Base-by-base conservation (phyloP, 2,888 invertebrate genomes). In the Cistogaster globosa region DNA sequence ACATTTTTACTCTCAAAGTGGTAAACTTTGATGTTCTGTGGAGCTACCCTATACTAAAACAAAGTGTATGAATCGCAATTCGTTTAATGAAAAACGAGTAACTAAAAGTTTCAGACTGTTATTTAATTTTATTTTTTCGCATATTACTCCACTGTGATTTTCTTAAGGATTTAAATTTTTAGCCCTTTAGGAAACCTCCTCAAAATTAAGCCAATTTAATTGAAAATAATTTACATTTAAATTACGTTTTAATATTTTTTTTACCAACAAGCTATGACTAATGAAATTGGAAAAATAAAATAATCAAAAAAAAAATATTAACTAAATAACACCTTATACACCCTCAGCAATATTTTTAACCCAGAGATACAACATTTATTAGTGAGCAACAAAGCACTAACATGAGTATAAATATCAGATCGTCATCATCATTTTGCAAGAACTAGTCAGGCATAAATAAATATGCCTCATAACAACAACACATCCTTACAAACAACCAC, bases 391-490 rank as follows among this genome's bases (percentile, higher is more conserved):
- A 42, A 65, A 32, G 42, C 67, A 55, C 60, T 68, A 67, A 83
- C 53, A 83, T 76, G 76, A 82, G 69, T 82, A 76, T 65, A 82
- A 82, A 76, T 82, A 63, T 76, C 76, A 76, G 76, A 76, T 77
- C 71, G 76, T 83, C 82, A 72, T 82, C 26, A 26, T 26, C 62
- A 74, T 62, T 58, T 83, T 76, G 69, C 68, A 42, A 55, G 57
- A 69, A 57, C 82, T 82, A 82, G 69, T 82, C 57, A 76, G 82
- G 82, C 82, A 76, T 60, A 55, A 69, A 78, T 57, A 63, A 81
- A 71, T 55, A 62, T 60, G 32, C 69, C 65, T 63, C 63, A 58
- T 53, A 68, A 55, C 22, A 63, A 57, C 32, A 71, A 53, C 32
- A 51, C 12, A 63, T 22, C 26, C 32, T 16, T 4, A 53, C 11